Percentiles rank a stretch among this genome's conserved stretches.
phyloP scores from a whole-genome alignment of 2,113 vertebrate species.

The Chaenogobius annularis region DNA sequence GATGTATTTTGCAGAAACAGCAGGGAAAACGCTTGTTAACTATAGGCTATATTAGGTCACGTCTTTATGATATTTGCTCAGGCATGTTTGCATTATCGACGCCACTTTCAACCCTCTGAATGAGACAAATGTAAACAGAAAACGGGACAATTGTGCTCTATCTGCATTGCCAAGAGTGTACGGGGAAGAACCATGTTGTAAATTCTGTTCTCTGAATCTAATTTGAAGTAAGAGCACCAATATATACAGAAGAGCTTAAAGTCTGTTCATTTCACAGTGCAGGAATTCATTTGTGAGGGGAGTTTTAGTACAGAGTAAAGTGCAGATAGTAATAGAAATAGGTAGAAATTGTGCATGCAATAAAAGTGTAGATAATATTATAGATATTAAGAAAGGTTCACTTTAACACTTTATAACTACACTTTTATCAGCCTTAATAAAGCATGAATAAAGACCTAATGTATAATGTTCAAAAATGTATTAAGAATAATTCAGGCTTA shows the following conservation, averaged over 20 bases:
- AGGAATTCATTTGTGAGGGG: too few species aligned
- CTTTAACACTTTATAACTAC: too few species aligned
- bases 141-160: background rate
- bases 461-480: too few species aligned
- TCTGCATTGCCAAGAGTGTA: background rate
- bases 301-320: too few species aligned
- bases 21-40: conserved; percentile 3
- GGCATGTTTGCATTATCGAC: conserved; percentile 6
- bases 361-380: too few species aligned
- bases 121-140: conserved; percentile 9
- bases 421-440: too few species aligned
- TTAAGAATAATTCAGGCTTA: too few species aligned
- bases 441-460: too few species aligned
- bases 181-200: background rate
- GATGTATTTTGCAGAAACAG: background rate
- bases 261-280: too few species aligned
- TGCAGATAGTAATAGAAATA: background rate
- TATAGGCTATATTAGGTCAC: conserved; percentile 7
- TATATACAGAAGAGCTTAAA: too few species aligned
- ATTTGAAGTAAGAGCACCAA: background rate
- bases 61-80: background rate
- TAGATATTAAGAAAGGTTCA: too few species aligned
- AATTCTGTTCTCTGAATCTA: background rate
- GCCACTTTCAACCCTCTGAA: conserved; percentile 16
- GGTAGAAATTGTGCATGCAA: background rate